Base-by-base conservation (phyloP, 1,140 invertebrate species). In the Pseudomyrmex flavicornis region DNA sequence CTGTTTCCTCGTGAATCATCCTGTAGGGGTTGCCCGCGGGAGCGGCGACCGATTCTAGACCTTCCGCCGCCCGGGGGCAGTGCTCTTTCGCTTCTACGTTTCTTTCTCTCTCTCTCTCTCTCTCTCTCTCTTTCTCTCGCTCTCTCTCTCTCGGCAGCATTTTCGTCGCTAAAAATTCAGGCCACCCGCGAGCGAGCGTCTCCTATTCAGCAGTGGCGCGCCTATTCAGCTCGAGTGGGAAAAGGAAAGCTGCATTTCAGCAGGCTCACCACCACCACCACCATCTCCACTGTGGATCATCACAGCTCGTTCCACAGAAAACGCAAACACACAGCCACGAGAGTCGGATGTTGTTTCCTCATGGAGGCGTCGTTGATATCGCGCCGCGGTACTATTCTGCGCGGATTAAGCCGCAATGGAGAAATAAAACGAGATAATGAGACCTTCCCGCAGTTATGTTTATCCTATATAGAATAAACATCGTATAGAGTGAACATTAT, bases 101-200 rank as follows among this genome's bases (percentile, higher is more conserved):
- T 73, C 46, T n/a, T 9, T 5, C n/a, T 13, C 13, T 12, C 3
- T 2, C 20, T 26, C n/a, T 13, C 13, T 12, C 3, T 2, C 20
- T 26, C n/a, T 13, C 44, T 46, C n/a, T 46, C n/a, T 68, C 35
- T 82, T 13, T 76, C 73, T 35, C 65, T 68, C 52, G 5, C n/a
- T 46, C n/a, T 68, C 35, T 82, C 17, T 76, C 73, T 35, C 65
- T 68, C 52, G 5, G 22, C 44, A 69, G 50, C 50, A 61, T 86
- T 80, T 74, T 82, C 70, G 59, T 58, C 56, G 72, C 44, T 66
- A 50, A 72, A 74, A 87, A 88, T 88, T 87, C 75, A 88, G 74
- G 82, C 56, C 85, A 87, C 56, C 82, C 68, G 12, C 80, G 10
- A 65, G 66, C 44, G 10, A 65, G 59, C 59, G 22, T 72, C 66